Evolutionary conservation across 2,797 vertebrate species (phyloP).

Genomic region (Chanos chanos): DNA sequence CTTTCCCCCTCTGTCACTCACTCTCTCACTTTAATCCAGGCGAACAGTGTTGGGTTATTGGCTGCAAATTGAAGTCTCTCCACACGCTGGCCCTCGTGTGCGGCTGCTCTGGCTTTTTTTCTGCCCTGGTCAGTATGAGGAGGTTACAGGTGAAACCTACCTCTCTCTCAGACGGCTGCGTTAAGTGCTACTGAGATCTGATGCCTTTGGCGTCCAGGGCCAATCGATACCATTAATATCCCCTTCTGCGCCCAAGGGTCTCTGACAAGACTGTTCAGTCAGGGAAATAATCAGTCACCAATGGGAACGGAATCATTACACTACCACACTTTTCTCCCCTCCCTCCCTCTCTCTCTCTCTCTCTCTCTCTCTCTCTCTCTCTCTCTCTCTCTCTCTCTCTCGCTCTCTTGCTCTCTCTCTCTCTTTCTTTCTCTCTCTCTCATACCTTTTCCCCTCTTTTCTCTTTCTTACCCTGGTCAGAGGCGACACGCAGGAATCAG

Average conservation of each 20-base stretch:
- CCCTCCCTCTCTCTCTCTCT: not conserved
- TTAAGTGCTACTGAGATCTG: slow-evolving; percentile 38
- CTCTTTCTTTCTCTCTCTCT: slow-evolving; percentile 1
- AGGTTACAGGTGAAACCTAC: slow-evolving; percentile 43
- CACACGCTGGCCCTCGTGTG: not conserved
- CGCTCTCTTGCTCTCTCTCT: not conserved
- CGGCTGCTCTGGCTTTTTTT: not conserved
- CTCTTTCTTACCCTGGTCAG: slow-evolving; percentile 1
- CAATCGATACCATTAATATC: slow-evolving; percentile 53
- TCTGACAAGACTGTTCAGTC: slow-evolving; percentile 48
- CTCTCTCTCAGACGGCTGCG: slow-evolving; percentile 22
- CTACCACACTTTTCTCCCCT: not conserved
- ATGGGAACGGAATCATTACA: slow-evolving; percentile 22
- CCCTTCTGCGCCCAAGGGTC: slow-evolving; percentile 38
- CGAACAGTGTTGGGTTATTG: slow-evolving; percentile 33
- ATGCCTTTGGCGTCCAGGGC: slow-evolving; percentile 27
- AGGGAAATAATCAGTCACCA: slow-evolving; percentile 46
- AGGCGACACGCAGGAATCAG: slow-evolving; percentile 37
- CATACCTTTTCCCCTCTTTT: not conserved
- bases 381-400: too few species aligned
- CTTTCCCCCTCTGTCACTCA: too few species aligned
- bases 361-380: not conserved
- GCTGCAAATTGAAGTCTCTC: slow-evolving; percentile 46
- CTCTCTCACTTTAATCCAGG: slow-evolving; percentile 37
- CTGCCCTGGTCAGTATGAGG: slow-evolving; percentile 22